Conservation (phyloP, 1,140 invertebrate species). For the Akabosia matsudoensis region DNA sequence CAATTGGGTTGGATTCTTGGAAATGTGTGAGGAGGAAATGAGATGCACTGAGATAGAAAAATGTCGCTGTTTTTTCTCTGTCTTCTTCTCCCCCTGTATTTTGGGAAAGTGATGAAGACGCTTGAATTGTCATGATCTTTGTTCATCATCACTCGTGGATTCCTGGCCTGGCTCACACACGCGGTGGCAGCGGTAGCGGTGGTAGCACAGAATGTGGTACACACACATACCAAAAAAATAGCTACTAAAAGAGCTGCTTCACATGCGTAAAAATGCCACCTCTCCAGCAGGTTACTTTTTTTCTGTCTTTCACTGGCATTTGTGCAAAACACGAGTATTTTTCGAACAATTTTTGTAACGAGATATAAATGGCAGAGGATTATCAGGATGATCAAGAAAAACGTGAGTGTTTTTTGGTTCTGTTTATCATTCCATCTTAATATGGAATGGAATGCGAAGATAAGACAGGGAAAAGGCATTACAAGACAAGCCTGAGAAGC, state of each 20-base stretch:
- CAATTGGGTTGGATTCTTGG: not conserved
- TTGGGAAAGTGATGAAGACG: conserved; percentile 10
- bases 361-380: conserved; percentile 19
- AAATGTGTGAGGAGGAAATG: conserved; percentile 4
- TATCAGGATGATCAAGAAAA: not conserved
- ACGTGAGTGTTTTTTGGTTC: not conserved
- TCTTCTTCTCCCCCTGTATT: not conserved
- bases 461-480: too few species aligned
- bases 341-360: not conserved
- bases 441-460: not conserved
- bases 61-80: not conserved
- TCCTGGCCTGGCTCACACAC: not conserved
- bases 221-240: not conserved
- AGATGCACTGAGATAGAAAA: conserved; percentile 14
- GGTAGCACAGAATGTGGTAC: not conserved
- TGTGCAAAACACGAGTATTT: not conserved
- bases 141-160: not conserved
- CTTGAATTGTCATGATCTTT: not conserved
- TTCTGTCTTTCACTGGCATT: not conserved
- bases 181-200: conserved; percentile 5
- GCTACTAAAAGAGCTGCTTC: not conserved
- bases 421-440: not conserved
- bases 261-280: too few species aligned
- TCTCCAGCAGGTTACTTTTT: too few species aligned
- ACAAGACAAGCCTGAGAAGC: too few species aligned